Conservation (phyloP, 2,888 invertebrate species). For the Carabus problematicus region DNA sequence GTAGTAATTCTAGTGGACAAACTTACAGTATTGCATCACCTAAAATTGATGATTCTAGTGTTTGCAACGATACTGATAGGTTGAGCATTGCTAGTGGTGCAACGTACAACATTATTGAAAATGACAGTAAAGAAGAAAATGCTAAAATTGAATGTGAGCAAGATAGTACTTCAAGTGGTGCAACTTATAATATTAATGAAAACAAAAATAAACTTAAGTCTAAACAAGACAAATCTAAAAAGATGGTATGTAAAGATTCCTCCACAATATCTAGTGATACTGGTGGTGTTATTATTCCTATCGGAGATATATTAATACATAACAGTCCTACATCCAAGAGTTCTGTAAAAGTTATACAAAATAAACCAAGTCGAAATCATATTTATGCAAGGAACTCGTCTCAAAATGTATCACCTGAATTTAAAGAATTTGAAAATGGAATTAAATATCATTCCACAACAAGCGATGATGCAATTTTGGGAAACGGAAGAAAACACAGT, state of each 20-base stretch:
- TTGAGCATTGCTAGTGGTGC: conserved; percentile 17
- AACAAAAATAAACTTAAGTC: conserved; percentile 10
- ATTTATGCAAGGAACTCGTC: conserved; percentile 24
- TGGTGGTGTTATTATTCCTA: conserved; percentile 9
- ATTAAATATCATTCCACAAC: conserved; percentile 10
- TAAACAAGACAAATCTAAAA: conserved; percentile 42
- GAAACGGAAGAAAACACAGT: conserved; percentile 44
- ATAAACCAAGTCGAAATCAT: conserved; percentile 20
- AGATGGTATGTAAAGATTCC: conserved; percentile 4
- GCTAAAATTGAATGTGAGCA: conserved; percentile 12
- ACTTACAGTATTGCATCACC: conserved; percentile 43
- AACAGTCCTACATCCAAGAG: conserved; percentile 40
- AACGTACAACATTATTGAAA: conserved; percentile 41
- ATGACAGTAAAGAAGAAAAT: not conserved
- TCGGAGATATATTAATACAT: conserved; percentile 49
- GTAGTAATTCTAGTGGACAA: conserved; percentile 34
- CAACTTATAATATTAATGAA: conserved; percentile 47
- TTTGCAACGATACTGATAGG: conserved; percentile 3
- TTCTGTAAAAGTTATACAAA: conserved; percentile 34
- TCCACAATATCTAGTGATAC: not conserved
- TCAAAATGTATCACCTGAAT: conserved; percentile 12
- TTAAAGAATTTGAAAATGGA: too few relatives aligned
- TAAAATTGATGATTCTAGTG: not conserved
- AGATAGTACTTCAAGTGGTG: conserved; percentile 18
- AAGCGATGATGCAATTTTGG: conserved; percentile 27